Base-by-base conservation (phyloP, 2,113 vertebrate genomes). In the Caranx melampygus region DNA sequence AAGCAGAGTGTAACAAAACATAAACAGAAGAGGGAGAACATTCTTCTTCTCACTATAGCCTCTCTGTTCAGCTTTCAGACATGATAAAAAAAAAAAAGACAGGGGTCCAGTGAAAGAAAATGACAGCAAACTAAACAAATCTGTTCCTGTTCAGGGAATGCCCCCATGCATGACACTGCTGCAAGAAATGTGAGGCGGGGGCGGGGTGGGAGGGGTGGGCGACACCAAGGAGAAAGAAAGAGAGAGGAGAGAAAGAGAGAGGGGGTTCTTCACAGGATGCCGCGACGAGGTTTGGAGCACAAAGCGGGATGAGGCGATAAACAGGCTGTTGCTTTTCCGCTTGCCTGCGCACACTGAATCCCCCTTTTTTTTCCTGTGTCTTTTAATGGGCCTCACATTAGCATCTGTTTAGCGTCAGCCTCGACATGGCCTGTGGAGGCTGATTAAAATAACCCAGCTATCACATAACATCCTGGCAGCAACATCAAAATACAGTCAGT, bases 261-360 rank as follows among this genome's bases (percentile, higher is more conserved):
- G 21, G 42, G 63, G 72, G 69, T 16, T 75, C 71, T 74, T 88
- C 79, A 81, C 80, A 87, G 87, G 88, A 87, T 60, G 58, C 83
- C 51, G 67, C 70, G 57, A 75, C 62, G 65, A 81, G 60, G 67
- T 81, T 84, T 65, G 52, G 55, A 77, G 87, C 87, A 86, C 91
- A 92, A 90, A 89, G 87, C 85, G 55, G 87, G 79, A 85, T 47
- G 78, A 84, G 74, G 79, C 74, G 79, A 86, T 91, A 94, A 93
- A 91, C 90, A 92, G 90, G 83, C 91, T 92, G 90, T 89, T 86
- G 88, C 90, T 85, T 92, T 92, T 94, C 87, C 80, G 78, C 90
- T 86, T 84, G 83, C 89, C 75, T 87, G 90, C 87, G 0, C 91
- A 81, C 79, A 67, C 81, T 92, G 87, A 92, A 92, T 91, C 87